These are phyloP conservation scores for Gobius niger DNA, from an alignment of 2,113 vertebrate species.

Conservation along the genomic window DNA sequence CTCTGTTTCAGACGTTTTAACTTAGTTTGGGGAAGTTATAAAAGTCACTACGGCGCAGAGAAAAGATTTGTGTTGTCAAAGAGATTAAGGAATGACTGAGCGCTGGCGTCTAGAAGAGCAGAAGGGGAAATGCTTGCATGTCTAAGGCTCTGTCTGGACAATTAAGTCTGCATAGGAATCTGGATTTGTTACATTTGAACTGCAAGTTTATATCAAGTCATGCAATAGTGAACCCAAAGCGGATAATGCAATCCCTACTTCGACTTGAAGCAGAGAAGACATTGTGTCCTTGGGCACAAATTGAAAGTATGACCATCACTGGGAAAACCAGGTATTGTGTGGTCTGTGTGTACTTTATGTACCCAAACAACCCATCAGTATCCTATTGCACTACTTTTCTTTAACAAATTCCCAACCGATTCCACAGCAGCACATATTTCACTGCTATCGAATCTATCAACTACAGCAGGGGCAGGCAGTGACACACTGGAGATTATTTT, in stretches of 20 bases:
- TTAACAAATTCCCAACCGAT: conserved; percentile 55
- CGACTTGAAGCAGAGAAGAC: too few species aligned
- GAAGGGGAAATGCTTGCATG: conserved; percentile 14
- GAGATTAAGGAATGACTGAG: conserved; percentile 19
- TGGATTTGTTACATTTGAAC: conserved; percentile 58
- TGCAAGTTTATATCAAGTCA: conserved; percentile 27
- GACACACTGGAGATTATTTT: too few species aligned
- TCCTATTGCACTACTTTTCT: conserved; percentile 27
- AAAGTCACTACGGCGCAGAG: conserved; percentile 3
- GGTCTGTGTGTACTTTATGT: too few species aligned
- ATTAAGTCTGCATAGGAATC: conserved; percentile 44
- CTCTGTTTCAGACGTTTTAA: conserved; percentile 14
- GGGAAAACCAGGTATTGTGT: too few species aligned
- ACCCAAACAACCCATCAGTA: background rate
- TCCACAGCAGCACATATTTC: conserved; percentile 28
- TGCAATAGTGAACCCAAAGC: background rate
- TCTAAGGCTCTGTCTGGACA: conserved; percentile 30
- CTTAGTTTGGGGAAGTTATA: conserved; percentile 14
- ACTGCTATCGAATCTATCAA: conserved; percentile 11
- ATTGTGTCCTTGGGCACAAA: background rate
- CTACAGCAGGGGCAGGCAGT: background rate
- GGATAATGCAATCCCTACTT: background rate
- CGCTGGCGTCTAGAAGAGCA: conserved; percentile 22
- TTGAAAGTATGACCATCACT: too few species aligned
- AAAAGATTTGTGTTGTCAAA: conserved; percentile 14